phyloP scores from a whole-genome alignment of 2,113 vertebrate species.

The Ceuthmochares aereus region DNA sequence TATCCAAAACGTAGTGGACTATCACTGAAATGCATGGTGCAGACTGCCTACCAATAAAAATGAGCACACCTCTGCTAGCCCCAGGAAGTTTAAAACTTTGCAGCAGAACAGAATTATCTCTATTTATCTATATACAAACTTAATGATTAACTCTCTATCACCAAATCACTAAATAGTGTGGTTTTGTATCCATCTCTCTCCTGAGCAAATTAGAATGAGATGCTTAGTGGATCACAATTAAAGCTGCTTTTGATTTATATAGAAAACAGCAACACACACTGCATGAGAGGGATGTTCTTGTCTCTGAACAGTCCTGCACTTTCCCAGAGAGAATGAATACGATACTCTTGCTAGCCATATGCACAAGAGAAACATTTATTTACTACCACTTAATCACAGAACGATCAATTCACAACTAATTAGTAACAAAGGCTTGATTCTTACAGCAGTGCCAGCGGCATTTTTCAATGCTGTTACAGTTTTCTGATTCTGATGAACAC shows the following conservation, averaged over 20 bases:
- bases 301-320: background rate
- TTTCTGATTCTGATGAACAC: background rate
- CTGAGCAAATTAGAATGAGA: background rate
- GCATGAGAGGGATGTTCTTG: background rate
- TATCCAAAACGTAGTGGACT: background rate
- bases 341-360: background rate
- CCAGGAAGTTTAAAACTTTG: background rate
- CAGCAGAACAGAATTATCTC: background rate
- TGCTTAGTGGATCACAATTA: background rate
- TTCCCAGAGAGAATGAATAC: background rate
- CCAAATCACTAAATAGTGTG: background rate
- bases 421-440: constrained; percentile 34
- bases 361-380: constrained; percentile 47
- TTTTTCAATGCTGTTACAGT: background rate
- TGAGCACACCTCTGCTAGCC: background rate
- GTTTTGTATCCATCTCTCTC: background rate
- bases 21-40: background rate
- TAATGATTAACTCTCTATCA: background rate
- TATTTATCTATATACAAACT: background rate
- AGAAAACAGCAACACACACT: background rate
- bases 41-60: background rate
- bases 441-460: background rate
- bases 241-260: background rate
- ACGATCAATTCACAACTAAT: constrained; percentile 26
- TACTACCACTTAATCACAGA: constrained; percentile 32